A percentile compares a stretch with the other conserved stretches of the same genome.
Conservation (phyloP, 1,140 invertebrate species). For the Drosophila sulfurigaster region DNA sequence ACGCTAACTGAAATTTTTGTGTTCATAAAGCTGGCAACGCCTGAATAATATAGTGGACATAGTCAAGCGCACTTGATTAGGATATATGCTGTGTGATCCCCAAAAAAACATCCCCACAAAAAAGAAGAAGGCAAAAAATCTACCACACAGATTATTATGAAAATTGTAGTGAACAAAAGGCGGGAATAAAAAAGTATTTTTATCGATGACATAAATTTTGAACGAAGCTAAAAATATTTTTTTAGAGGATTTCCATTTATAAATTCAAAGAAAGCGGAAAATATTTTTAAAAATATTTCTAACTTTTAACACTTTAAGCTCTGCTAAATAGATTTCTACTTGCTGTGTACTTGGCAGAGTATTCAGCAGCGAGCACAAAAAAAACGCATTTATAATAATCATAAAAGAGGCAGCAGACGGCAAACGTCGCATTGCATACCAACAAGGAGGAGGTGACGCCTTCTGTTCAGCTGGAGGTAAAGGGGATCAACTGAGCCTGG, state of each 20-base stretch:
- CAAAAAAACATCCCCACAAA: not conserved
- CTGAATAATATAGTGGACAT: not conserved
- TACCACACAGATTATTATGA: not conserved
- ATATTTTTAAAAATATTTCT: too few species aligned
- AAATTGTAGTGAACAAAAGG: not conserved
- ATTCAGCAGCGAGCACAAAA: not conserved
- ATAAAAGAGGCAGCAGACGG: constrained; percentile 66
- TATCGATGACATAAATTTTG: not conserved
- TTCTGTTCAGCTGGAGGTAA: not conserved
- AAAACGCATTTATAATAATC: constrained; percentile 73
- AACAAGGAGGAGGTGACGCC: constrained; percentile 19
- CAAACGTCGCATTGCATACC: constrained; percentile 59
- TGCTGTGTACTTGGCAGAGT: not conserved
- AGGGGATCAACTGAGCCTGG: not conserved
- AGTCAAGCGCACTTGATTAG: constrained; percentile 4
- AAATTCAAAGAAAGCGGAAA: too few species aligned
- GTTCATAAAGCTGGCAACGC: constrained; percentile 26
- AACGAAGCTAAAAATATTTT: too few species aligned
- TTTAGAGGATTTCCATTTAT: too few species aligned
- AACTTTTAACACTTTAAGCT: too few species aligned
- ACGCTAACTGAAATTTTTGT: constrained; percentile 64
- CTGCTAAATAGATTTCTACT: not conserved
- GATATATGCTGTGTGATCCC: not conserved
- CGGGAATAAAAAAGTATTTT: not conserved
- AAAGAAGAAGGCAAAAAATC: not conserved